Evolutionary conservation across 2,797 vertebrate genomes (phyloP).

Genomic region (Gallinago solitaria): DNA sequence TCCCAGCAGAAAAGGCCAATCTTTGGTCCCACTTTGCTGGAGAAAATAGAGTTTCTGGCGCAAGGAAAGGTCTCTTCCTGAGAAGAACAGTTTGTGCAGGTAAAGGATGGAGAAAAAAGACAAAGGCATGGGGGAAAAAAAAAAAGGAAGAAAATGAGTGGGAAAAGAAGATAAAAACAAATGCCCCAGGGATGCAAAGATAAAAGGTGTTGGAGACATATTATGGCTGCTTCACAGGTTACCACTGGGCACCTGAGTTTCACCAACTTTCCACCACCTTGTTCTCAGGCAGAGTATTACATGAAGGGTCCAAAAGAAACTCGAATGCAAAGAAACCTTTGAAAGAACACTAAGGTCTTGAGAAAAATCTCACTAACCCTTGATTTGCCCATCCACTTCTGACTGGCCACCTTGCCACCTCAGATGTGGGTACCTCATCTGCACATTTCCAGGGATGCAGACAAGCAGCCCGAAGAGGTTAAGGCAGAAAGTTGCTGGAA

Average conservation of each 20-base stretch:
- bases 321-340: not conserved
- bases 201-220: not conserved
- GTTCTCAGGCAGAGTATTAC: not conserved
- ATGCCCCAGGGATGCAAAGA: not conserved
- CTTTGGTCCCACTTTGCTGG: not conserved
- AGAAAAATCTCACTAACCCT: not conserved
- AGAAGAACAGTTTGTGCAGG: not conserved
- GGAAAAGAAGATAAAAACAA: not conserved
- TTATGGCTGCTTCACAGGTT: not conserved
- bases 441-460: not conserved
- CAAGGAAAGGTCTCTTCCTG: not conserved
- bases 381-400: not conserved
- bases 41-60: not conserved
- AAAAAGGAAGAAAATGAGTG: not conserved
- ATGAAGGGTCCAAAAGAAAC: not conserved
- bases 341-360: not conserved
- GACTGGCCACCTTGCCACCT: not conserved
- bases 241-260: not conserved
- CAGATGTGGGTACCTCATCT: fast-evolving
- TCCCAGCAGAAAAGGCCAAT: not conserved
- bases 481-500: not conserved
- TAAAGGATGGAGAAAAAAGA: not conserved
- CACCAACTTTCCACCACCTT: not conserved
- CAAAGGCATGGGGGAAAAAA: not conserved
- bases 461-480: not conserved